Evolutionary conservation across 2,113 vertebrate species (phyloP).

Genomic region (Onychostoma macrolepis): DNA sequence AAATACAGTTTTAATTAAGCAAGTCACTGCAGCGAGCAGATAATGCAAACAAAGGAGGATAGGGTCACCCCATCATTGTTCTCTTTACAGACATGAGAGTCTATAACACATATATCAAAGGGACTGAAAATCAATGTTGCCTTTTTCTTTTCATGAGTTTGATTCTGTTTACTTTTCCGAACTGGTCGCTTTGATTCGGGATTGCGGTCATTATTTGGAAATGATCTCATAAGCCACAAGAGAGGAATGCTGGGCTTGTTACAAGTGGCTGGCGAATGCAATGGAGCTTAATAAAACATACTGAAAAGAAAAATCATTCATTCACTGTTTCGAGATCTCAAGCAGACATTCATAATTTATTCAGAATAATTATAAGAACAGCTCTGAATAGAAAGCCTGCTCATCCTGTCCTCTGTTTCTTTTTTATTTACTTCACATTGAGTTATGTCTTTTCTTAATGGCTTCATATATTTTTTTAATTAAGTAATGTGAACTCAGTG

Average conservation of each 20-base stretch:
- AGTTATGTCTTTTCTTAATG: conserved; percentile 33
- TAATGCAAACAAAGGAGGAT: conserved; percentile 39
- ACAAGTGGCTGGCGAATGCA: not conserved
- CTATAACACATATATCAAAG: conserved; percentile 38
- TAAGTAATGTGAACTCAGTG: conserved; percentile 24
- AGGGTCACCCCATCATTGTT: conserved; percentile 30
- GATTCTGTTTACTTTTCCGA: conserved; percentile 35
- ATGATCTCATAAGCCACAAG: not conserved
- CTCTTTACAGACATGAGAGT: conserved; percentile 24
- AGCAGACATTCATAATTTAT: not conserved
- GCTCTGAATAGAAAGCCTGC: not conserved
- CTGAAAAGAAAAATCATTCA: not conserved
- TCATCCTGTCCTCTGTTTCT: not conserved
- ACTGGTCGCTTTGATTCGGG: not conserved
- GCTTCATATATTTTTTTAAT: conserved; percentile 17
- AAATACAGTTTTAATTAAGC: conserved; percentile 64
- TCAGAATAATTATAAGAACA: not conserved
- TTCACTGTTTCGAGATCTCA: not conserved
- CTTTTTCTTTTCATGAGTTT: conserved; percentile 38
- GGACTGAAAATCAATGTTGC: conserved; percentile 37
- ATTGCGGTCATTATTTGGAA: not conserved
- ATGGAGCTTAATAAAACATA: conserved; percentile 1
- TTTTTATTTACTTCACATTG: conserved; percentile 10
- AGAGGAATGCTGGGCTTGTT: not conserved
- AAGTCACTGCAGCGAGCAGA: conserved; percentile 56